phyloP scores from a whole-genome alignment of 1,140 invertebrate species.

The Oncopodura yosiiana region DNA sequence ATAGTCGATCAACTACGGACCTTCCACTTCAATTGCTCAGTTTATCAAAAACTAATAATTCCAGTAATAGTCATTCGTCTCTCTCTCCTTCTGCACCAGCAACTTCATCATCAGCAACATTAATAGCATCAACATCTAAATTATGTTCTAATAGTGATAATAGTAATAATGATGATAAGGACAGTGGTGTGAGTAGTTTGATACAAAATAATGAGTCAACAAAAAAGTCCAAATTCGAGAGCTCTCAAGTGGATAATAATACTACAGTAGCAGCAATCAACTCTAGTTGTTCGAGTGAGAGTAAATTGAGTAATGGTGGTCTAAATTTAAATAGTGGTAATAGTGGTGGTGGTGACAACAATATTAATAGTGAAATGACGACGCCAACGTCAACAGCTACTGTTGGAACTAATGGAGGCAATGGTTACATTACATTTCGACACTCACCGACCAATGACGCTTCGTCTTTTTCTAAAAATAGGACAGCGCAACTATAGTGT shows the following conservation, averaged over 20 bases:
- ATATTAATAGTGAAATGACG: neutral
- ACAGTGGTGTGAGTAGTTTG: neutral
- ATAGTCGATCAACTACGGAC: too few species aligned
- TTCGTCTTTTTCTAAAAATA: constrained; percentile 15
- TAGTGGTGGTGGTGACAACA: constrained; percentile 5
- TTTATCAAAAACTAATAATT: too few species aligned
- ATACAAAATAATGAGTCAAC: neutral
- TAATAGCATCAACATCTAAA: too few species aligned
- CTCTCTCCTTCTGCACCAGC: too few species aligned
- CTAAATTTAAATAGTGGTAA: constrained; percentile 7
- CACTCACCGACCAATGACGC: constrained; percentile 14
- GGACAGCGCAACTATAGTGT: constrained; percentile 18
- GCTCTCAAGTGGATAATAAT: neutral
- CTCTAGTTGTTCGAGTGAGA: too few species aligned
- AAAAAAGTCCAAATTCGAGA: constrained; percentile 7
- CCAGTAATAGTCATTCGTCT: too few species aligned
- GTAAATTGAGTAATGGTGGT: too few species aligned
- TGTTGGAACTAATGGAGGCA: constrained; percentile 9
- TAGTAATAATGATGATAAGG: constrained; percentile 12
- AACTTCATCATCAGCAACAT: too few species aligned
- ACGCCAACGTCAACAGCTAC: neutral
- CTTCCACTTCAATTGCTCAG: too few species aligned
- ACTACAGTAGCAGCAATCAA: neutral
- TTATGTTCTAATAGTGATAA: too few species aligned
- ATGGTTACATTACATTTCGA: constrained; percentile 21